Conservation (phyloP, 2,888 invertebrate species). For the Molorchus minor region DNA sequence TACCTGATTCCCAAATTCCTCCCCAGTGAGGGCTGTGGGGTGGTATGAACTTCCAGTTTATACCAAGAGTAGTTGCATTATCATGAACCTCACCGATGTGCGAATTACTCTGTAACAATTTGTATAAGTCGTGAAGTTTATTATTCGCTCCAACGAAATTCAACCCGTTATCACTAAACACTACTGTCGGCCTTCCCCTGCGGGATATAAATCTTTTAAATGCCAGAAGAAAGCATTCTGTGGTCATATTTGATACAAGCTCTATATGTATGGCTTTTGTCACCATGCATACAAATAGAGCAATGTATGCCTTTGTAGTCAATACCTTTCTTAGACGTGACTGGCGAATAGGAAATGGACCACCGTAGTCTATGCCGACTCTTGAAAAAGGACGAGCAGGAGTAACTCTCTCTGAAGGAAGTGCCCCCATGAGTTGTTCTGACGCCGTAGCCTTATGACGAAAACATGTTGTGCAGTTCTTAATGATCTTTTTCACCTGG, state of each 20-base stretch:
- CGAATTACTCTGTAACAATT: neutral
- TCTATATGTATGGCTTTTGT: neutral
- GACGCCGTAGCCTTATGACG: neutral
- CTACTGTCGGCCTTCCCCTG: neutral
- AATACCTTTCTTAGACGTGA: neutral
- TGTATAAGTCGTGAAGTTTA: neutral
- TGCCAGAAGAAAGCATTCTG: no score
- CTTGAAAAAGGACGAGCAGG: neutral
- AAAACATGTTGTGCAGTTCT: neutral
- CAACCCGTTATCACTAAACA: slow-evolving; percentile 1
- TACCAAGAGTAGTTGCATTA: neutral
- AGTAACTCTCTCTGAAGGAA: neutral
- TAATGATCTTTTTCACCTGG: neutral
- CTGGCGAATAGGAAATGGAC: neutral
- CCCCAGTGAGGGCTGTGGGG: neutral
- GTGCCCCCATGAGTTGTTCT: neutral
- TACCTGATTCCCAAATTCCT: slow-evolving; percentile 1
- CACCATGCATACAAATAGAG: neutral
- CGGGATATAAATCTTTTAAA: neutral
- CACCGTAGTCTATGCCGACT: slow-evolving; percentile 2
- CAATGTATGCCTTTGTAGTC: neutral
- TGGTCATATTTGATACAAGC: neutral
- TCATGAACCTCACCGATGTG: neutral
- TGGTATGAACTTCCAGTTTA: neutral
- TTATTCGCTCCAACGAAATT: slow-evolving; percentile 4